These are phyloP conservation scores for Pavo muticus DNA, from an alignment of 2,113 vertebrate species.

Conservation along the genomic window DNA sequence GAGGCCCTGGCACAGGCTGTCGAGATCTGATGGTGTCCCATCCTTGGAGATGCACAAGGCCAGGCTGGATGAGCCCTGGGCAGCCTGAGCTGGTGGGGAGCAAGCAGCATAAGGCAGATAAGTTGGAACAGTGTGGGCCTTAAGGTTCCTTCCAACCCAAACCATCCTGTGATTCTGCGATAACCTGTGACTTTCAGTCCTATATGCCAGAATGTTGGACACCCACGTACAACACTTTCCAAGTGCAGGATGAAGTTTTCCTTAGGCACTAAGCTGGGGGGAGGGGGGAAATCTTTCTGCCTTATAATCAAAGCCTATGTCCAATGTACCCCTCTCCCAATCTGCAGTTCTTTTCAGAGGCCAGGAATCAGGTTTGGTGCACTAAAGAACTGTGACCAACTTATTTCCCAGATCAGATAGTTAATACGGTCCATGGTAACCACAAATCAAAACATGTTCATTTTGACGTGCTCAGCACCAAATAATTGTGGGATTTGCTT, in stretches of 20 bases:
- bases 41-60: no score
- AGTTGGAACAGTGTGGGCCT: no score
- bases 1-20: no score
- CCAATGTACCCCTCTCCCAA: background rate
- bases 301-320: background rate
- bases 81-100: no score
- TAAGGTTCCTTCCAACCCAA: no score
- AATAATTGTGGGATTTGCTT: background rate
- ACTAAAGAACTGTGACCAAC: background rate
- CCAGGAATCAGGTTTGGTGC: background rate
- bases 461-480: background rate
- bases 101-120: no score
- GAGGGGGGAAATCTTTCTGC: background rate
- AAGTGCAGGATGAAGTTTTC: rapidly evolving
- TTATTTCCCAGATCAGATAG: background rate
- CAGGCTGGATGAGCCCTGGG: no score
- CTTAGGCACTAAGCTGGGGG: background rate
- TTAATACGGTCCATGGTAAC: background rate
- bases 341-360: background rate
- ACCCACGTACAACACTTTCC: no score
- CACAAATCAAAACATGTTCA: background rate
- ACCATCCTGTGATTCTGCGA: no score
- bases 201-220: no score
- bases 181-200: background rate
- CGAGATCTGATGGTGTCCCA: no score